Conservation (phyloP, 2,888 invertebrate genomes). For the Azorinus chamasolen region DNA sequence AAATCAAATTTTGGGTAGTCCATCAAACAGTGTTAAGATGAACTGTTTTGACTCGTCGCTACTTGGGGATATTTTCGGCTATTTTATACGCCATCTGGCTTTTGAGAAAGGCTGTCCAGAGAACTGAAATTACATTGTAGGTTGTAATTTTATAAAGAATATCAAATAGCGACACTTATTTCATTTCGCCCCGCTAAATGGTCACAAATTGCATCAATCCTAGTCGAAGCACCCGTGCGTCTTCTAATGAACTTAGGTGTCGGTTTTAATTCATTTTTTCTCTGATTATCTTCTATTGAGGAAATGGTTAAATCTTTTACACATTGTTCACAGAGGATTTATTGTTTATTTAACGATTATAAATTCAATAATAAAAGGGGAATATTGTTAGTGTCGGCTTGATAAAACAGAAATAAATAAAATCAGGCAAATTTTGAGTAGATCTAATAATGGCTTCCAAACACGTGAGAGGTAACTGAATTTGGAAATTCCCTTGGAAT, state of each 20-base stretch:
- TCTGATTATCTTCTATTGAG: conserved; percentile 44
- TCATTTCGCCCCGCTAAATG: conserved; percentile 65
- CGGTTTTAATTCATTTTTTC: conserved; percentile 52
- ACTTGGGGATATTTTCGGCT: conserved; percentile 41
- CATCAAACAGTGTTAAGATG: conserved; percentile 61
- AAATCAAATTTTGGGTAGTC: conserved; percentile 75
- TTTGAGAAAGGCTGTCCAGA: conserved; percentile 49
- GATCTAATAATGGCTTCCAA: conserved; percentile 58
- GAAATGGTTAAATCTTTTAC: conserved; percentile 42
- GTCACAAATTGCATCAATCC: conserved; percentile 65
- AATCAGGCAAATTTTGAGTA: conserved; percentile 50
- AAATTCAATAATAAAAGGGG: conserved; percentile 54
- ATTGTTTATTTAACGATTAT: conserved; percentile 51
- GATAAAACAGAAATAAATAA: conserved; percentile 59
- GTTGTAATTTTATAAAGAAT: conserved; percentile 76
- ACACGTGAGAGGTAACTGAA: conserved; percentile 48
- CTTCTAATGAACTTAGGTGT: conserved; percentile 62
- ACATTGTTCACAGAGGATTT: conserved; percentile 30
- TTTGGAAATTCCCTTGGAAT: conserved; percentile 62
- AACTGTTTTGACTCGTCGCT: conserved; percentile 57
- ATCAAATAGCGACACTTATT: conserved; percentile 75
- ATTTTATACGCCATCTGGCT: conserved; percentile 64
- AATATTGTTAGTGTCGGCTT: conserved; percentile 51
- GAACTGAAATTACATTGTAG: conserved; percentile 66
- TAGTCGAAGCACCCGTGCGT: conserved; percentile 51